These are phyloP conservation scores for Leptopilina syphax DNA, from an alignment of 2,888 invertebrate genomes.

Conservation along the genomic window DNA sequence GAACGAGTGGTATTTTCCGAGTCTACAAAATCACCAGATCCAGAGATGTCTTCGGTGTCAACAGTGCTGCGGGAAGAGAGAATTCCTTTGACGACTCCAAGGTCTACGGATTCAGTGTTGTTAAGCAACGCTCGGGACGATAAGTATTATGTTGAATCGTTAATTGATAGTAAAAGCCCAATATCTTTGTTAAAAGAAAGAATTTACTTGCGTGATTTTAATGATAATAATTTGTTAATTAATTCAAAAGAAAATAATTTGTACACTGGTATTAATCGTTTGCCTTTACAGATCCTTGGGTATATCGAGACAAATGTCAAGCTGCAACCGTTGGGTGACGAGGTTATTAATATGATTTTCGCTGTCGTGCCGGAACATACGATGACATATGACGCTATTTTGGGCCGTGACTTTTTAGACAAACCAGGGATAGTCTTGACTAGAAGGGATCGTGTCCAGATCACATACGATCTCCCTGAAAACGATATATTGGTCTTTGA, in stretches of 20 bases:
- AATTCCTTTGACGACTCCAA: neutral
- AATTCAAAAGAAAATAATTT: neutral
- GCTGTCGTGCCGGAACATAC: slow-evolving; percentile 2
- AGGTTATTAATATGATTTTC: neutral
- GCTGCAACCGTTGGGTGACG: neutral
- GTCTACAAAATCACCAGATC: neutral
- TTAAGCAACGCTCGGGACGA: neutral
- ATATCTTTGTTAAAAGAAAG: slow-evolving; percentile 5
- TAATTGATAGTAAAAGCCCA: neutral
- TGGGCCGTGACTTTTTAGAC: slow-evolving; percentile 25
- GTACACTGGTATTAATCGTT: neutral
- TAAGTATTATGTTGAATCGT: neutral
- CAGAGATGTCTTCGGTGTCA: no score
- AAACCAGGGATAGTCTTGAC: neutral
- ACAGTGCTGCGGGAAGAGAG: neutral
- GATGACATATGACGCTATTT: neutral
- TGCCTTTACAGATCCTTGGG: neutral
- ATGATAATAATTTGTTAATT: neutral
- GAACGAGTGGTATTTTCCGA: neutral
- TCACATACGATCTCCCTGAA: neutral
- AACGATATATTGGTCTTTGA: neutral
- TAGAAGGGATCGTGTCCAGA: neutral
- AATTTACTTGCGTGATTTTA: neutral
- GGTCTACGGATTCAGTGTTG: neutral
- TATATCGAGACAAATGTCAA: neutral